Percentiles rank a stretch among this genome's conserved stretches.
Evolutionary conservation across 2,888 invertebrate genomes (phyloP).

Genomic region (Erpobdella octoculata): DNA sequence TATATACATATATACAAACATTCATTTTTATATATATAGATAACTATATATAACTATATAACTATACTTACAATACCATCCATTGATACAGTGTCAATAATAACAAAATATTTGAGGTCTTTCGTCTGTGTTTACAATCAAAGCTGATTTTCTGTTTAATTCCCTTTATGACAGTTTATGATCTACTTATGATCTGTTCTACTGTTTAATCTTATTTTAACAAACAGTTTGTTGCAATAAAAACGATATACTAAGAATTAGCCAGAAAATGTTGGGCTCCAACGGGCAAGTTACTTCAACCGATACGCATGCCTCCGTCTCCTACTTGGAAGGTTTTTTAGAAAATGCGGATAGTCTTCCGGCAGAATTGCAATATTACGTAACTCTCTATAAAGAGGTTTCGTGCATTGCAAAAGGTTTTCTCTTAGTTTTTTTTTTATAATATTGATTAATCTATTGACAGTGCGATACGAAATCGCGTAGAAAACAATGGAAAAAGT

Average conservation of each 20-base stretch:
- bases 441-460: too few relatives aligned
- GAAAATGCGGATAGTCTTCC: conserved; percentile 17
- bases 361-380: background rate
- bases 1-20: conserved; percentile 15
- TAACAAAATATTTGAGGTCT: background rate
- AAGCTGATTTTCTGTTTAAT: too few relatives aligned
- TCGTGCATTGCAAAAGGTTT: conserved; percentile 10
- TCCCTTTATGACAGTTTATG: too few relatives aligned
- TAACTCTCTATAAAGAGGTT: conserved; percentile 12
- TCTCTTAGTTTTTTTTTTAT: too few relatives aligned
- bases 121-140: too few relatives aligned
- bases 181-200: too few relatives aligned
- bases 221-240: too few relatives aligned
- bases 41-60: too few relatives aligned
- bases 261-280: conserved; percentile 8
- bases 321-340: conserved; percentile 15
- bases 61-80: background rate
- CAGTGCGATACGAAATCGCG: too few relatives aligned
- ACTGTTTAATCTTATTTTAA: too few relatives aligned
- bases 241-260: background rate
- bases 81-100: background rate
- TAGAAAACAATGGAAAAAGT: too few relatives aligned
- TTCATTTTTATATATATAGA: too few relatives aligned
- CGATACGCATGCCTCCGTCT: background rate
- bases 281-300: background rate